These are phyloP conservation scores for Nymphalis polychloros DNA, from an alignment of 2,888 invertebrate genomes.

Conservation along the genomic window DNA sequence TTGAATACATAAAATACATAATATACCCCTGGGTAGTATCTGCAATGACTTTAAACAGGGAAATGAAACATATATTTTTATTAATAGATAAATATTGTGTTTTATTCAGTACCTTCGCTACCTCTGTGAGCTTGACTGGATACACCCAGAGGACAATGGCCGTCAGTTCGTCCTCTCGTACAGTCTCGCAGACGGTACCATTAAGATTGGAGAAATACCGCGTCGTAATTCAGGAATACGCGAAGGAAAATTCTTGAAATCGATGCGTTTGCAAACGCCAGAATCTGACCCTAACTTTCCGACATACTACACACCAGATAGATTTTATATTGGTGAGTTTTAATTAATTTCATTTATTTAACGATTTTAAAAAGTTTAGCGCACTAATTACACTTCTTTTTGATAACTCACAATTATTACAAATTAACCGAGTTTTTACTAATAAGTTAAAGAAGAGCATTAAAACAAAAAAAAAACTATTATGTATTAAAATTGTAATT, in stretches of 20 bases:
- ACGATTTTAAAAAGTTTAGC: too few species aligned
- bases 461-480: too few species aligned
- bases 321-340: conserved; percentile 87
- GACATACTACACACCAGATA: conserved; percentile 88
- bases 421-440: too few species aligned
- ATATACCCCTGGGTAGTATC: too few species aligned
- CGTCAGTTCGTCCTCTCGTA: conserved; percentile 89
- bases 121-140: conserved; percentile 88
- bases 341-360: not conserved
- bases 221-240: conserved; percentile 87
- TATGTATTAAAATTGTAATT: too few species aligned
- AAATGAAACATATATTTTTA: too few species aligned
- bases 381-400: too few species aligned
- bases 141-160: conserved; percentile 88
- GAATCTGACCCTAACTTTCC: conserved; percentile 86
- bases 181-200: conserved; percentile 87
- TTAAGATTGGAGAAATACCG: conserved; percentile 87
- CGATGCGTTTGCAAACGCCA: conserved; percentile 85
- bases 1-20: too few species aligned
- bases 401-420: too few species aligned
- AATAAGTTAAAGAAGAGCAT: too few species aligned
- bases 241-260: conserved; percentile 88
- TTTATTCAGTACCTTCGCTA: conserved; percentile 83
- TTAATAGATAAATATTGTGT: not conserved
- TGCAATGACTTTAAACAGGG: too few species aligned